Evolutionary conservation across 1,140 invertebrate genomes (phyloP).

Genomic region (Streblospio benedicti): DNA sequence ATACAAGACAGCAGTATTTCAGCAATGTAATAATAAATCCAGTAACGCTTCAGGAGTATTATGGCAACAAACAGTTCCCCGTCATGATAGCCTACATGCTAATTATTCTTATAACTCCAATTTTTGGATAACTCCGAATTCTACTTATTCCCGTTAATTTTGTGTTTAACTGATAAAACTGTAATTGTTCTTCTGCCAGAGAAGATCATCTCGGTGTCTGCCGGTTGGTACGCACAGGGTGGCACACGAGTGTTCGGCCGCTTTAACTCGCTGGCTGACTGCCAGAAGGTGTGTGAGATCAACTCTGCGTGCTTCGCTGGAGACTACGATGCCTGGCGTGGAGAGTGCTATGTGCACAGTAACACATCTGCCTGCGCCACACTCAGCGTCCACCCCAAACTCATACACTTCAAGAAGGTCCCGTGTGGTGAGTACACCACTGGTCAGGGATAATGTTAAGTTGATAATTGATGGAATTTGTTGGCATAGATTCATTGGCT

Average conservation of each 20-base stretch:
- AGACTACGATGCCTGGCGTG: not conserved
- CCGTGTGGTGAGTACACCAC: not conserved
- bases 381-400: not conserved
- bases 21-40: too few relatives aligned
- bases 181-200: not conserved
- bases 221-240: not conserved
- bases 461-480: too few relatives aligned
- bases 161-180: too few relatives aligned
- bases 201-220: not conserved
- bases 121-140: too few relatives aligned
- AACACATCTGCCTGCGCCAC: not conserved
- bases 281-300: not conserved
- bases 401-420: not conserved
- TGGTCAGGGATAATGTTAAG: too few relatives aligned
- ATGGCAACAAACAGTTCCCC: too few relatives aligned
- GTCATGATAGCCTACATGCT: too few relatives aligned
- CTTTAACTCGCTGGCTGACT: not conserved
- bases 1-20: too few relatives aligned
- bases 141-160: too few relatives aligned
- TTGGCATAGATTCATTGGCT: too few relatives aligned
- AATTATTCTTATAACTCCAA: too few relatives aligned
- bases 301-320: not conserved
- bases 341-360: not conserved
- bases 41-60: too few relatives aligned
- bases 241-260: not conserved